These are phyloP conservation scores for Chunga burmeisteri DNA, from an alignment of 2,113 vertebrate genomes.

Conservation along the genomic window DNA sequence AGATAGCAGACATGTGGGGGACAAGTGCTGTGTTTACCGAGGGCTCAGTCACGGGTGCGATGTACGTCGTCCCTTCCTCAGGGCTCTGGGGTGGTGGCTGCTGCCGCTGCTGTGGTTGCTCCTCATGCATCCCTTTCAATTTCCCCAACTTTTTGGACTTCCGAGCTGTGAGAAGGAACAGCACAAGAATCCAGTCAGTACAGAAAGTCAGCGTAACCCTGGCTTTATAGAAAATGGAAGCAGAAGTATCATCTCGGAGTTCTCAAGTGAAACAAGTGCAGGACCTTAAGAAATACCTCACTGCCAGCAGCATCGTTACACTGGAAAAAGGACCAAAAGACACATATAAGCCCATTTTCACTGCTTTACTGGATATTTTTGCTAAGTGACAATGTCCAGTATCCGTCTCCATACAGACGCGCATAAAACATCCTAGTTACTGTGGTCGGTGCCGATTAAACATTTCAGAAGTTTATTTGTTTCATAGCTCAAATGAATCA, in stretches of 20 bases:
- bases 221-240: not conserved
- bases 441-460: fast-evolving
- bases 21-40: slow-evolving; percentile 86
- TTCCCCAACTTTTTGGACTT: slow-evolving; percentile 98
- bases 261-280: not conserved
- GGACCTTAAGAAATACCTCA: not conserved
- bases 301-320: not conserved
- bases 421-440: not conserved
- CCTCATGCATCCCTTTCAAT: slow-evolving; percentile 91
- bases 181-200: not conserved
- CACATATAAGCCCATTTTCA: not conserved
- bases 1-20: slow-evolving; percentile 82
- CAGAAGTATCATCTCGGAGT: not conserved
- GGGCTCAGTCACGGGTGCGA: slow-evolving; percentile 87
- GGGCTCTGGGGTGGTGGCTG: slow-evolving; percentile 81
- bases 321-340: not conserved
- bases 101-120: slow-evolving; percentile 73
- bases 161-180: slow-evolving; percentile 78
- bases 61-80: slow-evolving; percentile 85
- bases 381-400: not conserved
- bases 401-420: not conserved
- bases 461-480: not conserved
- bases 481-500: not conserved
- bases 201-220: not conserved
- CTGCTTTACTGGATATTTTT: not conserved